Evolutionary conservation across 2,888 invertebrate genomes (phyloP).

Genomic region (Megastigmus dorsalis): DNA sequence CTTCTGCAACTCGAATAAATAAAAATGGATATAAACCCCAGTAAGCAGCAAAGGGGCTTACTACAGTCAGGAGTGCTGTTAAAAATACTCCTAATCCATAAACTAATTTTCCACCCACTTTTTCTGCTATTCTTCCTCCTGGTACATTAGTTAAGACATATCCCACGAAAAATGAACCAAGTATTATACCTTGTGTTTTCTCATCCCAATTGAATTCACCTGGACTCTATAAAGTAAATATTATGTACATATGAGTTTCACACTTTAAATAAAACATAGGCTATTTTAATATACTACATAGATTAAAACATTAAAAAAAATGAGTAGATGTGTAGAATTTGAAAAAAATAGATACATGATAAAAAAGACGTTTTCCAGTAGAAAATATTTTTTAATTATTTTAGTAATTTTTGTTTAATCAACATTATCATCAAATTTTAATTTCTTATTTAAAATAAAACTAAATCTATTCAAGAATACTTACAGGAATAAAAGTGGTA

Average conservation of each 20-base stretch:
- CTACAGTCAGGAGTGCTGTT: conserved; percentile 87
- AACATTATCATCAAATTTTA: no score
- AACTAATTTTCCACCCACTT: conserved; percentile 90
- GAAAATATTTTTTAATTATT: no score
- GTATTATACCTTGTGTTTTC: conserved; percentile 85
- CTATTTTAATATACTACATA: no score
- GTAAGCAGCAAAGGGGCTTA: conserved; percentile 88
- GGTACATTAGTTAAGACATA: conserved; percentile 89
- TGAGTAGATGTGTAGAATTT: no score
- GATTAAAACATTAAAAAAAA: no score
- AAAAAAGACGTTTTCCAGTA: no score
- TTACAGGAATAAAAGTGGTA: conserved; percentile 67
- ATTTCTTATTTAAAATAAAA: no score
- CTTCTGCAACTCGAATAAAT: conserved; percentile 85
- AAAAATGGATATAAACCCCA: conserved; percentile 81
- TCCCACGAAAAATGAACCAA: conserved; percentile 90
- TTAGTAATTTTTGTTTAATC: no score
- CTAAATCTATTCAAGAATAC: conserved; percentile 48
- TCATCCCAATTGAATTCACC: conserved; percentile 89
- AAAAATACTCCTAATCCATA: conserved; percentile 88
- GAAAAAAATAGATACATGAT: no score
- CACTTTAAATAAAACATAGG: no score
- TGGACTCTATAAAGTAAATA: conserved; percentile 75
- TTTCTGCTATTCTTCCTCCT: conserved; percentile 88
- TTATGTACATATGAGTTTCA: no score